Conservation (phyloP, 2,113 vertebrate genomes). For the Grus americana region DNA sequence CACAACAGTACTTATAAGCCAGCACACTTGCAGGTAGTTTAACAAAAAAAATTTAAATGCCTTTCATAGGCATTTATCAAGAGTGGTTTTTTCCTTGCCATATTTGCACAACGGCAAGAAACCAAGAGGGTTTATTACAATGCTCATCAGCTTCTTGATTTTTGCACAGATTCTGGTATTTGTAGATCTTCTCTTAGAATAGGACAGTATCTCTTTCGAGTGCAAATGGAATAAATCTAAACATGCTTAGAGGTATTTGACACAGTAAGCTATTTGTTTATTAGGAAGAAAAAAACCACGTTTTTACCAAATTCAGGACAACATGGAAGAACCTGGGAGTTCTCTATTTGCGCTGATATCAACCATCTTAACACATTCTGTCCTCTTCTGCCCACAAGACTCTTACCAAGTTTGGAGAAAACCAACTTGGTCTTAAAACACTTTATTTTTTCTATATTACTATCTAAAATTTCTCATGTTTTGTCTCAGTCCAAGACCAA, state of each 20-base stretch:
- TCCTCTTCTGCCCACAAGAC: background rate
- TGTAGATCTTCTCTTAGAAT: background rate
- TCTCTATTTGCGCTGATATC: background rate
- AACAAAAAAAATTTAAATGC: background rate
- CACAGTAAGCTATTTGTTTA: background rate
- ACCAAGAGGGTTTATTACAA: background rate
- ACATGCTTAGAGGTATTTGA: background rate
- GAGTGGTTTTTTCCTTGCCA: background rate
- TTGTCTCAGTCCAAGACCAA: background rate
- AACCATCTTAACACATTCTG: background rate
- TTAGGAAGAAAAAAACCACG: background rate
- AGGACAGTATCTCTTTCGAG: background rate
- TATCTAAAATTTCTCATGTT: background rate
- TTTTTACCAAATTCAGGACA: background rate
- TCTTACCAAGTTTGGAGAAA: background rate
- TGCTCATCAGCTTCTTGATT: background rate
- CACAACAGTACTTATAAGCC: rapidly evolving
- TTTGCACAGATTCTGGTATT: background rate
- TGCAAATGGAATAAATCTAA: background rate
- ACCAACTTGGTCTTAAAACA: background rate
- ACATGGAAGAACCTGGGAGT: background rate
- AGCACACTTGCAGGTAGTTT: background rate
- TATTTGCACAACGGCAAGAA: background rate
- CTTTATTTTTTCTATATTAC: background rate
- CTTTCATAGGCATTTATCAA: background rate